These are phyloP conservation scores for Steatocranus sp. DNA, from an alignment of 2,797 vertebrate genomes.

Conservation along the genomic window DNA sequence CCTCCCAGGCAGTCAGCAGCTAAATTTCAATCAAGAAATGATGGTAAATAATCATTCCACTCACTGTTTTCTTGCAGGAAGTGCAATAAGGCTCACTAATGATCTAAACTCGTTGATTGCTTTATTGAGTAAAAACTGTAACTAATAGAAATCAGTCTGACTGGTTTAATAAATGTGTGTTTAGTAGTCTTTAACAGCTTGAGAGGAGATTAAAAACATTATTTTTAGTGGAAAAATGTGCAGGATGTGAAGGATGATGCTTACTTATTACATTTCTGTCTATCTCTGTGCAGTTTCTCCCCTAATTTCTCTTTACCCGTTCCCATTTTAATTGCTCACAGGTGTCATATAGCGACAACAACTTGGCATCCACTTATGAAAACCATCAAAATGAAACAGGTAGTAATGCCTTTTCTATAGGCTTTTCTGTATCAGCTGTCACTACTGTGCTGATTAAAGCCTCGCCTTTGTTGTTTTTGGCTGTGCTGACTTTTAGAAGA, in stretches of 20 bases:
- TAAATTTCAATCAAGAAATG: conserved; percentile 71
- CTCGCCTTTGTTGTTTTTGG: not conserved
- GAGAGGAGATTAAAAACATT: not conserved
- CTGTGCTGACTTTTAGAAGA: conserved; percentile 67
- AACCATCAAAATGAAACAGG: conserved; percentile 74
- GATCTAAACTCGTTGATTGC: conserved; percentile 1
- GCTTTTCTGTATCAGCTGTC: not conserved
- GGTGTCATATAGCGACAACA: conserved; percentile 57
- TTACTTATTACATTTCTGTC: not conserved
- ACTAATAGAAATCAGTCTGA: conserved; percentile 4
- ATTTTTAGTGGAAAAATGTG: not conserved
- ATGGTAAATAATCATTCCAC: conserved; percentile 69
- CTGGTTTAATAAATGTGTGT: not conserved
- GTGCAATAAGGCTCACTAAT: conserved; percentile 4
- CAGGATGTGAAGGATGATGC: not conserved
- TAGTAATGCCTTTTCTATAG: conserved; percentile 7
- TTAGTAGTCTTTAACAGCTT: not conserved
- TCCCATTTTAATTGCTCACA: conserved; percentile 18
- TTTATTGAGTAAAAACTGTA: not conserved
- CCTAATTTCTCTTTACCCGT: not conserved
- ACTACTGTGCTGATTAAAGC: not conserved
- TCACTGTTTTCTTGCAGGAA: conserved; percentile 1
- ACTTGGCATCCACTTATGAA: conserved; percentile 60
- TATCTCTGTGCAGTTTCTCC: not conserved
- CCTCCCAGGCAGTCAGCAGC: conserved; percentile 69